Percentiles rank a stretch among this genome's conserved stretches.
These are phyloP conservation scores for Lathronympha strigana DNA, from an alignment of 2,888 invertebrate genomes.

Conservation along the genomic window DNA sequence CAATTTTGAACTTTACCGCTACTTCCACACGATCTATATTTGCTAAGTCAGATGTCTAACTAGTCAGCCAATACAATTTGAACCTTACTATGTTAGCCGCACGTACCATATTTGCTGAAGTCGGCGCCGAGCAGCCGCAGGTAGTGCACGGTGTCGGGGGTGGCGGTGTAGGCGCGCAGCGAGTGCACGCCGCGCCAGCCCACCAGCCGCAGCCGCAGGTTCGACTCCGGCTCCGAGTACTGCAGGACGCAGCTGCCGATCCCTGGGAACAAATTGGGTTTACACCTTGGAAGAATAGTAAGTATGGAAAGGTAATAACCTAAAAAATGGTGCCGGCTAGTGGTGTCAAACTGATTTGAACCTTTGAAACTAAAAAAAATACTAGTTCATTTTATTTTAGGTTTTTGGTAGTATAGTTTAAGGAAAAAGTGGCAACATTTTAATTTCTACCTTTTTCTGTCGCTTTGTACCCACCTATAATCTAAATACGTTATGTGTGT, in stretches of 20 bases:
- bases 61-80: background rate
- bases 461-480: too few species aligned
- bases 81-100: background rate
- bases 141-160: conserved; percentile 93
- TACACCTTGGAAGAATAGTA: too few species aligned
- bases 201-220: conserved; percentile 87
- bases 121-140: conserved; percentile 94
- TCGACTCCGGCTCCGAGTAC: conserved; percentile 78
- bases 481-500: too few species aligned
- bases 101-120: conserved; percentile 90
- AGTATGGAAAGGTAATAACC: too few species aligned
- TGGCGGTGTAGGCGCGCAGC: conserved; percentile 93
- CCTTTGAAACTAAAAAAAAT: too few species aligned
- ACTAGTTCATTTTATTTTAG: too few species aligned
- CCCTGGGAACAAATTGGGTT: conserved; percentile 51
- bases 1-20: background rate
- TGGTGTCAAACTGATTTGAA: too few species aligned
- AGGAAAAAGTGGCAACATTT: too few species aligned
- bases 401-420: too few species aligned
- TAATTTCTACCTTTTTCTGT: too few species aligned
- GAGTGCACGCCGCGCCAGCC: conserved; percentile 97
- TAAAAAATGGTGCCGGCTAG: too few species aligned
- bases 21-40: background rate
- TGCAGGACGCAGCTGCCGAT: conserved; percentile 91
- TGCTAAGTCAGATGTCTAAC: background rate